phyloP scores from a whole-genome alignment of 2,113 vertebrate species.

The Hiodon alosoides region DNA sequence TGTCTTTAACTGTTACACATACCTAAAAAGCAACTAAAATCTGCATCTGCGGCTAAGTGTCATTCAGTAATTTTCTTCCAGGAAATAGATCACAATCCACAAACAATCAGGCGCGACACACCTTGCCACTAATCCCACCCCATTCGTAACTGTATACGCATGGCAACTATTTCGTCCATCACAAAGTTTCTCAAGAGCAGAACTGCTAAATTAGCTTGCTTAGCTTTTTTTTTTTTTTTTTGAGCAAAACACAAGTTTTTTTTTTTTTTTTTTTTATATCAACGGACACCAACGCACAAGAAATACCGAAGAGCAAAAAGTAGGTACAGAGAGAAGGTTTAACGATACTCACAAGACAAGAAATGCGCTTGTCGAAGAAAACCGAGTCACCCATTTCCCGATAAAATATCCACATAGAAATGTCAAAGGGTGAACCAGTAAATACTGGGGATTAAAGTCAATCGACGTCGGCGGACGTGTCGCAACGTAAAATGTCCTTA shows the following conservation, averaged over 20 bases:
- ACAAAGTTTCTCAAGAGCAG: not conserved
- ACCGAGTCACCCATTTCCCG: conserved; percentile 63
- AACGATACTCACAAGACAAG: conserved; percentile 69
- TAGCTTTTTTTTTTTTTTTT: not conserved
- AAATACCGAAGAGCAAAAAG: not conserved
- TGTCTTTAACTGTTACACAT: too few relatives aligned
- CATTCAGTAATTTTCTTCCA: too few relatives aligned
- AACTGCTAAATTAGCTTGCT: not conserved
- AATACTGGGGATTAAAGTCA: not conserved
- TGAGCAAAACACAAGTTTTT: not conserved
- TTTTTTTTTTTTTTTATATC: too few relatives aligned
- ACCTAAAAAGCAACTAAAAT: too few relatives aligned
- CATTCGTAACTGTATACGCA: not conserved
- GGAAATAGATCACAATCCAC: too few relatives aligned
- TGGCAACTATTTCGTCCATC: not conserved
- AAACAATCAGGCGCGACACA: too few relatives aligned
- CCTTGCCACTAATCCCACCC: too few relatives aligned
- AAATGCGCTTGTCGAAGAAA: conserved; percentile 50
- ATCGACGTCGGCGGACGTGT: not conserved
- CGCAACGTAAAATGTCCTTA: conserved; percentile 5
- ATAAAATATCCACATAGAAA: conserved; percentile 21
- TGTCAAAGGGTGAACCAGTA: not conserved
- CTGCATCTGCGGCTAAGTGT: too few relatives aligned
- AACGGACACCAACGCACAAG: too few relatives aligned
- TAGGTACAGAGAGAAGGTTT: not conserved